Percentiles rank a stretch among this genome's conserved stretches.
Evolutionary conservation across 2,888 invertebrate species (phyloP).

Genomic region (Nemoura dubitans): DNA sequence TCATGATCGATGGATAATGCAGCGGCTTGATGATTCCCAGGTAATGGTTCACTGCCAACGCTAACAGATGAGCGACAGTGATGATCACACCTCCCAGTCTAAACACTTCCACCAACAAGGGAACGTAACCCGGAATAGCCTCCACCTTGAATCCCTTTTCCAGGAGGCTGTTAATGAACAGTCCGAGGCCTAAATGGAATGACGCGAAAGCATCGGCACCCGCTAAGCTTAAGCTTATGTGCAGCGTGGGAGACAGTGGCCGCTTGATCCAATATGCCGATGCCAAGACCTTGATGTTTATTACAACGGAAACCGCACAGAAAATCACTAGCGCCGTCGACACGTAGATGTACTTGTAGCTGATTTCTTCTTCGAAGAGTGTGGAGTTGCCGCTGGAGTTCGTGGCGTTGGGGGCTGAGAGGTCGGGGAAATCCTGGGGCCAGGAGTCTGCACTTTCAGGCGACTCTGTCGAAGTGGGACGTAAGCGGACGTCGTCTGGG

Average conservation of each 20-base stretch:
- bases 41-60: slow-evolving; percentile 73
- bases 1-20: slow-evolving; percentile 70
- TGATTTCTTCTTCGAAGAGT: background rate
- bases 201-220: slow-evolving; percentile 68
- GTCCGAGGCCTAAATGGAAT: slow-evolving; percentile 63
- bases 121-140: slow-evolving; percentile 16
- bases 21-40: slow-evolving; percentile 70
- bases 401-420: slow-evolving; percentile 29
- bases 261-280: slow-evolving; percentile 66
- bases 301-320: slow-evolving; percentile 64
- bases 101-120: slow-evolving; percentile 58
- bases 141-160: slow-evolving; percentile 57
- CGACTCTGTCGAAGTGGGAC: background rate
- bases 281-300: slow-evolving; percentile 66
- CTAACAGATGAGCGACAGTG: slow-evolving; percentile 70
- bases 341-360: slow-evolving; percentile 54
- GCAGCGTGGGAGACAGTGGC: slow-evolving; percentile 67
- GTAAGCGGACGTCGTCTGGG: background rate
- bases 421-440: background rate
- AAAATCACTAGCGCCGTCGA: slow-evolving; percentile 60
- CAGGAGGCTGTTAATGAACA: slow-evolving; percentile 66
- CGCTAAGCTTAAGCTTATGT: slow-evolving; percentile 68
- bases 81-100: slow-evolving; percentile 69
- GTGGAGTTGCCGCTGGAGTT: background rate
- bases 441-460: background rate